Evolutionary conservation across 2,113 vertebrate genomes (phyloP).

Genomic region (Oryzias melastigma): DNA sequence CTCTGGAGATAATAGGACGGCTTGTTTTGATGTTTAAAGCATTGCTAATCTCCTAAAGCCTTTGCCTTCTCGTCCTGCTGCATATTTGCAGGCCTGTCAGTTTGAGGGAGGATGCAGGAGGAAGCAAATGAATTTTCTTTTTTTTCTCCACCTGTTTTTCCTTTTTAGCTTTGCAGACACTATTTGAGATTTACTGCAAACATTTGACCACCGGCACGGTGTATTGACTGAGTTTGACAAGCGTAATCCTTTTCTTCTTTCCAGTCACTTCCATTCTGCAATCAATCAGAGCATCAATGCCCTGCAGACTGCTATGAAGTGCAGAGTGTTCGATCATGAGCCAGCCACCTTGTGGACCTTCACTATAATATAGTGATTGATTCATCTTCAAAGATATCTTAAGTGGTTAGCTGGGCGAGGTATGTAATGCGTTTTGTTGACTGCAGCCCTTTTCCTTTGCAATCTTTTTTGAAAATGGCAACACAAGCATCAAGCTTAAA

Average conservation of each 20-base stretch:
- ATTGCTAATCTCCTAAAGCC: slow-evolving; percentile 73
- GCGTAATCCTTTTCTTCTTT: slow-evolving; percentile 87
- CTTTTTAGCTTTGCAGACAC: slow-evolving; percentile 81
- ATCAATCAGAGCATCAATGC: slow-evolving; percentile 92
- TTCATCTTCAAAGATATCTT: slow-evolving; percentile 88
- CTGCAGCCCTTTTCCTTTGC: slow-evolving; percentile 69
- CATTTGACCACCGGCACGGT: slow-evolving; percentile 80
- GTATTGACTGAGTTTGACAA: slow-evolving; percentile 85
- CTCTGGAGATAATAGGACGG: slow-evolving; percentile 63
- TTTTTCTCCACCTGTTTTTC: slow-evolving; percentile 48
- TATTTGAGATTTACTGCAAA: slow-evolving; percentile 84
- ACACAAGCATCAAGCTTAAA: slow-evolving; percentile 67
- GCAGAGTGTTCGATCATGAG: slow-evolving; percentile 83
- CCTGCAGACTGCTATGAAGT: slow-evolving; percentile 84
- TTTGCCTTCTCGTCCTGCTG: slow-evolving; percentile 55
- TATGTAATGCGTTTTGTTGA: slow-evolving; percentile 76
- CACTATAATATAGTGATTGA: slow-evolving; percentile 89
- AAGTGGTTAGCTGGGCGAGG: slow-evolving; percentile 71
- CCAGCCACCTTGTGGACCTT: slow-evolving; percentile 81
- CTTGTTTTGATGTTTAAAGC: slow-evolving; percentile 70
- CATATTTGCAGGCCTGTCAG: slow-evolving; percentile 73
- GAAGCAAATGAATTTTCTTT: slow-evolving; percentile 62
- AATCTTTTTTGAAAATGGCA: slow-evolving; percentile 67
- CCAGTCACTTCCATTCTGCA: slow-evolving; percentile 86
- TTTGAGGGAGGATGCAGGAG: slow-evolving; percentile 58